Conservation (phyloP, 2,113 vertebrate genomes). For the Ailurus styani region DNA sequence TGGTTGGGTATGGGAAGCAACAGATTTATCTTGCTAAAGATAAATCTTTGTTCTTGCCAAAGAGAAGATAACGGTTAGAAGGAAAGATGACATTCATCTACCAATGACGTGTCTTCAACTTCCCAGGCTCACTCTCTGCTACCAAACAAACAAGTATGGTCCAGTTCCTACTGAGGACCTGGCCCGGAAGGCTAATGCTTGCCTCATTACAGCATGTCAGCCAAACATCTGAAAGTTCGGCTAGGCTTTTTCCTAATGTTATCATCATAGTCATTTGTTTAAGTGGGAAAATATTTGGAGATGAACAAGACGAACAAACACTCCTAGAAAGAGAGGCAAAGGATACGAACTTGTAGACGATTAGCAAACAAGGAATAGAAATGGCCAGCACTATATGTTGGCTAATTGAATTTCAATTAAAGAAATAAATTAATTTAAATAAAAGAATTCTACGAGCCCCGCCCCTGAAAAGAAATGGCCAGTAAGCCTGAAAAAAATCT, state of each 20-base stretch:
- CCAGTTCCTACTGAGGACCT: background rate
- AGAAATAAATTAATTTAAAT: too few relatives aligned
- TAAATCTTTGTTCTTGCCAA: background rate
- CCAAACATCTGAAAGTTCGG: background rate
- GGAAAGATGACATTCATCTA: background rate
- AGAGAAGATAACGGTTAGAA: background rate
- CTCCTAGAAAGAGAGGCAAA: background rate
- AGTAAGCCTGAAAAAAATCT: background rate
- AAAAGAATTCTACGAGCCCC: too few relatives aligned
- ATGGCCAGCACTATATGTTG: background rate
- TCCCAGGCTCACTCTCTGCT: background rate
- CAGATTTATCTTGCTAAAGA: background rate
- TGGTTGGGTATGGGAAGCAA: background rate
- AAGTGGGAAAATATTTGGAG: background rate
- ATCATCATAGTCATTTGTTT: background rate
- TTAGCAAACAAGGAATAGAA: conserved; percentile 34
- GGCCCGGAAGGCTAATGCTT: background rate
- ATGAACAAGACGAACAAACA: background rate
- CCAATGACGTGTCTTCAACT: background rate
- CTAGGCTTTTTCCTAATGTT: background rate
- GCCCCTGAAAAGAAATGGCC: background rate
- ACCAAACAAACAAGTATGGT: background rate
- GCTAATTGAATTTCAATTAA: too few relatives aligned
- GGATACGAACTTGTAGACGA: background rate
- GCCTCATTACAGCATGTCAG: background rate